phyloP scores from a whole-genome alignment of 2,113 vertebrate species.

The Haemorhous mexicanus region DNA sequence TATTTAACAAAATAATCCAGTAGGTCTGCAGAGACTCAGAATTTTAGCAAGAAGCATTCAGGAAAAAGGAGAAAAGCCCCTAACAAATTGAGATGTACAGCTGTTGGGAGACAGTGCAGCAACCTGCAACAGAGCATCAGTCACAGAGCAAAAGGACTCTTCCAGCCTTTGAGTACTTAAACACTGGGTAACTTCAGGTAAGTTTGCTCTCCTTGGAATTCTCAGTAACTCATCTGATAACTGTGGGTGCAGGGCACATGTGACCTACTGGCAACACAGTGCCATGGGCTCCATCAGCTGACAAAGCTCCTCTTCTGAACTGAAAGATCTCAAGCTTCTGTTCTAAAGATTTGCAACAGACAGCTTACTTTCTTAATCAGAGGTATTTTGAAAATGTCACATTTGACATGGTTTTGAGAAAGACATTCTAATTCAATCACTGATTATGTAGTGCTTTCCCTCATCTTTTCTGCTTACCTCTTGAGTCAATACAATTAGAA shows the following conservation, averaged over 20 bases:
- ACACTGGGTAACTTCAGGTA: background rate
- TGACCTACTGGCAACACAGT: background rate
- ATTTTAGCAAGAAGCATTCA: background rate
- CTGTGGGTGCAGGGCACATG: background rate
- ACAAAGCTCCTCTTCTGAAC: background rate
- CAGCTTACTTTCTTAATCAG: background rate
- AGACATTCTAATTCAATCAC: background rate
- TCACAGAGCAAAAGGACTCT: background rate
- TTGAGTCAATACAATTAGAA: background rate
- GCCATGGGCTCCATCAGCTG: background rate
- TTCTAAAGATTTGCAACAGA: background rate
- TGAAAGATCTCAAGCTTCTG: background rate
- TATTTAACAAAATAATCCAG: background rate
- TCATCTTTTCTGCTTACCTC: background rate
- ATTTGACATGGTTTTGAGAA: background rate
- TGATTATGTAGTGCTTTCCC: background rate
- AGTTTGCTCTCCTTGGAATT: background rate
- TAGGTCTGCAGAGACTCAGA: background rate
- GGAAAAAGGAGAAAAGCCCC: background rate
- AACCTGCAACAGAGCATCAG: background rate
- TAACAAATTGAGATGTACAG: background rate
- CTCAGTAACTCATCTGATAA: background rate
- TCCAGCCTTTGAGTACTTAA: background rate
- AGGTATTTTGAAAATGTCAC: background rate
- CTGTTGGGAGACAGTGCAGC: background rate